Base-by-base conservation (phyloP, 2,888 invertebrate genomes). In the Ceriagrion tenellum region DNA sequence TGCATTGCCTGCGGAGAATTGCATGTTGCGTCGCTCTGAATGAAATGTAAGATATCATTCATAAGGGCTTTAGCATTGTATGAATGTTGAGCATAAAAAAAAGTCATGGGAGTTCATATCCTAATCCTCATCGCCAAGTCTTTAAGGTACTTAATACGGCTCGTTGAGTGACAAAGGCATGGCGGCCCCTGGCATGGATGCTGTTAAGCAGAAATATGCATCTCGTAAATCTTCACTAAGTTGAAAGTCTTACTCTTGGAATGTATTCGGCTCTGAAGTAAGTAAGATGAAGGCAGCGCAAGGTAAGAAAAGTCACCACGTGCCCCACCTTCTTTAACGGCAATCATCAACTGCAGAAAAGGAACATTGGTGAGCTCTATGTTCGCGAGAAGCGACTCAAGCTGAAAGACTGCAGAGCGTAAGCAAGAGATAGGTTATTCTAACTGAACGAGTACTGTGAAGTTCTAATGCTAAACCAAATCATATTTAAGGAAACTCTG, bases 201-300 rank as follows among this genome's bases (percentile, higher is more conserved):
- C 26, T 81, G 81, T 81, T 81, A 16, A 35, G 81, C 81, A 81
- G 81, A 81, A 81, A 81, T 81, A 81, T 81, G 81, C 81, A 81
- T 35, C 81, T 81, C 81, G 81, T 81, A 81, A 81, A 81, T 81
- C 81, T 35, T 35, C 81, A 30, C 81, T 35, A 81, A 35, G 81
- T 81, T 81, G 81, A 81, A 81, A 81, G 81, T 81, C 81, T 35
- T 81, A 81, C 35, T 81, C 81, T 13, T 81, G 81, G 13, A 81
- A 35, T 81, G 35, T 26, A 35, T 81, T 81, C 81, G 35, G 35
- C 35, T 81, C 81, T 81, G 81, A 35, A 81, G 81, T 35, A 16
- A 81, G 81, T 16, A 26, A 35, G 81, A 81, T 81, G 30, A 81
- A 35, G 81, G 6, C 81, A 35, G 81, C 35, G 35, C 3, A 35